Evolutionary conservation across 2,797 vertebrate species (phyloP).

Genomic region (Lagodon rhomboides): DNA sequence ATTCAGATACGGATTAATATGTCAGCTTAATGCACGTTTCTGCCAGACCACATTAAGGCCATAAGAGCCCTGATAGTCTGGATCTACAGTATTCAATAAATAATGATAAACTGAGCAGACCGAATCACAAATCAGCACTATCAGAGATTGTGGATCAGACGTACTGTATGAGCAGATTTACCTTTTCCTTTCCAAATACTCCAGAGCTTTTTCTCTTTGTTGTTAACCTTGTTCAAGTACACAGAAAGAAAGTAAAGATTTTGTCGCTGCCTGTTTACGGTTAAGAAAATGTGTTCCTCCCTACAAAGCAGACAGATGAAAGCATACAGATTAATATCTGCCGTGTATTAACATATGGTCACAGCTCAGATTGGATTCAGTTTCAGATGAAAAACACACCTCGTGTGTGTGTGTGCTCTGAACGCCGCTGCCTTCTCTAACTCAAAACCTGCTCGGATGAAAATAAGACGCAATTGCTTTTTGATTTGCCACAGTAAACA

Average conservation of each 20-base stretch:
- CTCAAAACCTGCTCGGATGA: conserved; percentile 53
- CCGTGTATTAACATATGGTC: conserved; percentile 69
- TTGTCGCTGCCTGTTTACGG: conserved; percentile 20
- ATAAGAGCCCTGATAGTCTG: not conserved
- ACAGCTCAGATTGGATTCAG: conserved; percentile 67
- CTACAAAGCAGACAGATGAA: conserved; percentile 57
- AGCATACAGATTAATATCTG: conserved; percentile 67
- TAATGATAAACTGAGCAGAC: not conserved
- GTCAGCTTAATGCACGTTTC: not conserved
- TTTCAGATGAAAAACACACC: conserved; percentile 59
- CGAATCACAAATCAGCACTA: not conserved
- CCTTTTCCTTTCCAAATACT: conserved; percentile 13
- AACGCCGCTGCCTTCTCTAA: conserved; percentile 37
- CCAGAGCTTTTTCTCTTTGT: not conserved
- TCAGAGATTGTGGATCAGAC: not conserved
- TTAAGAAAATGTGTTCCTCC: conserved; percentile 21
- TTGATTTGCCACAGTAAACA: conserved; percentile 77
- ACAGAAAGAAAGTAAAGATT: not conserved
- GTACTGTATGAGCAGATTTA: not conserved
- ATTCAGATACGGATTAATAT: not conserved
- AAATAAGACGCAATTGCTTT: conserved; percentile 76
- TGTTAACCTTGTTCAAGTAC: conserved; percentile 44
- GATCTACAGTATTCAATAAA: not conserved
- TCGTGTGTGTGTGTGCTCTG: conserved; percentile 36
- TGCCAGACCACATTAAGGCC: not conserved